phyloP scores from a whole-genome alignment of 2,888 invertebrate genomes.

The Dinocampus coccinellae region DNA sequence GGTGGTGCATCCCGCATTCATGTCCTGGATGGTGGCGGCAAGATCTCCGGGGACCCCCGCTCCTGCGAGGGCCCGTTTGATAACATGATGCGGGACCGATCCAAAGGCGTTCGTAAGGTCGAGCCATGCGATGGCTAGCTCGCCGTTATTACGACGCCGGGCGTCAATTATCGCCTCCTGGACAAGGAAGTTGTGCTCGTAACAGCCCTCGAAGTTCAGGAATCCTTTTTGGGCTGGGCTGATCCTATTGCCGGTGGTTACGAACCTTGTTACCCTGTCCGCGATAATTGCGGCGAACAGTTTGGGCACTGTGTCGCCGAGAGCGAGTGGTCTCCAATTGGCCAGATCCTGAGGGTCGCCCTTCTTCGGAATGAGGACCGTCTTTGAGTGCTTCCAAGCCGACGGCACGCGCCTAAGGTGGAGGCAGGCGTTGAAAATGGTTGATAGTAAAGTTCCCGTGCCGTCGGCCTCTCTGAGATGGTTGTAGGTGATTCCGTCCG shows the following conservation, averaged over 20 bases:
- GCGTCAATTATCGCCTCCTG: slow-evolving; percentile 53
- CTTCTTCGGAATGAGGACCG: slow-evolving; percentile 33
- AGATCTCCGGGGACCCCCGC: slow-evolving; percentile 33
- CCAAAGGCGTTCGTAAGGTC: too few relatives aligned
- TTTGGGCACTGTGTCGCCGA: slow-evolving; percentile 48
- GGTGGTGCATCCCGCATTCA: slow-evolving; percentile 44
- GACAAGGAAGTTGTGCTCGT: slow-evolving; percentile 62
- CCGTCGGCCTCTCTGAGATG: slow-evolving; percentile 42
- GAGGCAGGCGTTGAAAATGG: slow-evolving; percentile 22
- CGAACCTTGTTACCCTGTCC: neutral
- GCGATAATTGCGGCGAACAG: slow-evolving; percentile 45
- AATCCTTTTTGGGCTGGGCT: slow-evolving; percentile 53
- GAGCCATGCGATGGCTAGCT: too few relatives aligned
- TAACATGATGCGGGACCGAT: slow-evolving; percentile 55
- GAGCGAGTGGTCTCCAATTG: slow-evolving; percentile 54
- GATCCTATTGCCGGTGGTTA: neutral
- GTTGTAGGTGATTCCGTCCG: slow-evolving; percentile 47
- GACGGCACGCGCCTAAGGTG: slow-evolving; percentile 24
- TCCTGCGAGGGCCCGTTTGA: slow-evolving; percentile 42
- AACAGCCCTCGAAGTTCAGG: slow-evolving; percentile 56
- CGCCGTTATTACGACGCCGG: too few relatives aligned
- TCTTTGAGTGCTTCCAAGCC: slow-evolving; percentile 38
- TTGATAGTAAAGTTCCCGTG: slow-evolving; percentile 4
- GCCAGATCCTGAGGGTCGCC: slow-evolving; percentile 25
- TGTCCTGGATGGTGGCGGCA: slow-evolving; percentile 34